Evolutionary conservation across 35 echinoderm and acorn worm species (phyloP), one percentile per base, ranked within the genome.

Genomic region (Eucidaris tribuloides): DNA sequence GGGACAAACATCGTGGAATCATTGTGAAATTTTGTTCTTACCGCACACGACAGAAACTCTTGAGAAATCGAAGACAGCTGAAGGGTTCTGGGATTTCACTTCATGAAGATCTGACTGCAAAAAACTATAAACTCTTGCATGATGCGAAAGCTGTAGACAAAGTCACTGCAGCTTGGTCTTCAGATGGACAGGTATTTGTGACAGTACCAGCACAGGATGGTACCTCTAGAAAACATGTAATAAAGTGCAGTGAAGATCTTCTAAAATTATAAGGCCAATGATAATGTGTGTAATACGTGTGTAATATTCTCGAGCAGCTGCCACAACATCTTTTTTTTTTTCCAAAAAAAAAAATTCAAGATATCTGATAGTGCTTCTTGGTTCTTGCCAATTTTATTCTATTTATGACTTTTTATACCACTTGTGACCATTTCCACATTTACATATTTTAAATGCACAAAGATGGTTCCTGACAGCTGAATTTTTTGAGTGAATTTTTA

Each of bases 11-110:
- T 13, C 19, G 62, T 7, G 20, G 20, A 66, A 66, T 66, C 62
- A 66, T 66, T 66, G 62, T 66, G n/a, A 55, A 55, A 55, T 55
- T 55, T 55, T 55, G 50, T 55, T 55, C 50, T 55, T 55, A 55
- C n/a, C 62, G 62, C 7, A 66, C 19, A 66, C 62, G 62, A 7
- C 19, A 66, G 19, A 9, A 14, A 23, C 19, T 66, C 31, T 13
- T 66, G 7, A 66, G 27, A 66, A 23, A 20, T 33, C 19, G 62
- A 14, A 11, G 62, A 33, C 19, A 33, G 28, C 31, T 66, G 31
- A 66, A 66, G 27, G 62, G 62, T 13, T 66, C 11, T 29, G 28
- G 28, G 11, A 29, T 23, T 13, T 66, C 62, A 7, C 7, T 66
- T 14, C 62, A 66, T 66, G 62, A 66, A 29, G 62, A 66, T 66